phyloP scores from a whole-genome alignment of 2,888 invertebrate species.

The Ptilodon capucinus region DNA sequence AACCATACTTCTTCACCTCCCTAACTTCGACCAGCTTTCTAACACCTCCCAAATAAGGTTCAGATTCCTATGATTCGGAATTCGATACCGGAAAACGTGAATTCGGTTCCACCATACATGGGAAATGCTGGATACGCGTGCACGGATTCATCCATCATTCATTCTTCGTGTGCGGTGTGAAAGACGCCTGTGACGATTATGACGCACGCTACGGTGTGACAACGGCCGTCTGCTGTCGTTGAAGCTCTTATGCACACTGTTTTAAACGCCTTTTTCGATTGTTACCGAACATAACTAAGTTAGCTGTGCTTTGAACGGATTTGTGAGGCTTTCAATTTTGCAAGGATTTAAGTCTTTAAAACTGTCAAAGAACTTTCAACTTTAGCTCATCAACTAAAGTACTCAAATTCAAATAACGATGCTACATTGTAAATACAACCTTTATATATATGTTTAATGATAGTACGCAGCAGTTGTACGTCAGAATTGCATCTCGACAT shows the following conservation, averaged over 20 bases:
- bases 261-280: constrained; percentile 55
- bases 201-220: constrained; percentile 56
- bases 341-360: constrained; percentile 1
- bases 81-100: constrained; percentile 19
- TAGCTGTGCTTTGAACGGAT: constrained; percentile 51
- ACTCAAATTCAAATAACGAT: not conserved
- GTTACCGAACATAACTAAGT: constrained; percentile 38
- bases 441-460: constrained; percentile 16
- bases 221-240: constrained; percentile 19
- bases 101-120: constrained; percentile 47
- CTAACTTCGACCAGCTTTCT: constrained; percentile 2
- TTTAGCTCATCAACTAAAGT: rapidly evolving
- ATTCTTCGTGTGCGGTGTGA: constrained; percentile 67
- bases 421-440: constrained; percentile 2
- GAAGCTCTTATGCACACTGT: constrained; percentile 44
- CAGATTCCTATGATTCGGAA: constrained; percentile 14
- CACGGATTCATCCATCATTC: constrained; percentile 76
- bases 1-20: constrained; percentile 20
- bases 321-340: constrained; percentile 7
- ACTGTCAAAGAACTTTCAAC: constrained; percentile 4
- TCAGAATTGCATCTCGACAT: constrained; percentile 47
- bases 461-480: constrained; percentile 51
- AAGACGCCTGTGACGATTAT: constrained; percentile 74
- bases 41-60: constrained; percentile 27
- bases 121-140: constrained; percentile 67